Conservation (phyloP, 2,797 vertebrate genomes). For the Falco rusticolus region DNA sequence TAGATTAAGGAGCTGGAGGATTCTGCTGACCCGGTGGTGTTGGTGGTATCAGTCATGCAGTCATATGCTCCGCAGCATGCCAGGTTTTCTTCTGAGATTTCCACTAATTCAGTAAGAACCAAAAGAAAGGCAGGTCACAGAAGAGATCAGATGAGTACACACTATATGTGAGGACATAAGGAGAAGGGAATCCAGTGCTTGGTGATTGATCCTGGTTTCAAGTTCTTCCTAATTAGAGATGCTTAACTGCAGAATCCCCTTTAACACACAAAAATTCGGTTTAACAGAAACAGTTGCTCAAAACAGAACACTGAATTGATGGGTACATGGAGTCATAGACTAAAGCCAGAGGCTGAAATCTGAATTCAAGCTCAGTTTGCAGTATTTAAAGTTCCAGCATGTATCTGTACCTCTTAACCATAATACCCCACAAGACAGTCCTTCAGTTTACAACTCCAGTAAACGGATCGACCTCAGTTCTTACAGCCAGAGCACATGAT, state of each 20-base stretch:
- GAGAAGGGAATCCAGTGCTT: background rate
- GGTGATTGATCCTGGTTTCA: background rate
- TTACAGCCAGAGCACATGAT: background rate
- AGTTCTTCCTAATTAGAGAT: background rate
- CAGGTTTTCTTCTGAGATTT: constrained; percentile 37
- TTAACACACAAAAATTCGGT: background rate
- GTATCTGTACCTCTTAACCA: background rate
- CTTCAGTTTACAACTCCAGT: background rate
- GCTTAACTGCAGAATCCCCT: background rate
- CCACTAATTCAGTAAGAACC: background rate
- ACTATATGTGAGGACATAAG: background rate
- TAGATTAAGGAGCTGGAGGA: constrained; percentile 60
- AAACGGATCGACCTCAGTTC: background rate
- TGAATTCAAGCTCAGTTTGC: background rate
- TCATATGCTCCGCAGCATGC: constrained; percentile 66
- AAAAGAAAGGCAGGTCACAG: background rate
- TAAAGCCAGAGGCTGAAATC: background rate
- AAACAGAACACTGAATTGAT: background rate
- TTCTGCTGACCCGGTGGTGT: background rate
- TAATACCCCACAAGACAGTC: background rate
- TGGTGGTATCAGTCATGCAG: constrained; percentile 20
- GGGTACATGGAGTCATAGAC: background rate
- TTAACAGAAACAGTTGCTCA: background rate
- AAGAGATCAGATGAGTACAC: background rate
- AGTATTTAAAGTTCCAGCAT: background rate